Percentiles rank a stretch among this genome's conserved stretches.
Evolutionary conservation across 1,140 invertebrate genomes (phyloP).

Genomic region (Cyclina sinensis): DNA sequence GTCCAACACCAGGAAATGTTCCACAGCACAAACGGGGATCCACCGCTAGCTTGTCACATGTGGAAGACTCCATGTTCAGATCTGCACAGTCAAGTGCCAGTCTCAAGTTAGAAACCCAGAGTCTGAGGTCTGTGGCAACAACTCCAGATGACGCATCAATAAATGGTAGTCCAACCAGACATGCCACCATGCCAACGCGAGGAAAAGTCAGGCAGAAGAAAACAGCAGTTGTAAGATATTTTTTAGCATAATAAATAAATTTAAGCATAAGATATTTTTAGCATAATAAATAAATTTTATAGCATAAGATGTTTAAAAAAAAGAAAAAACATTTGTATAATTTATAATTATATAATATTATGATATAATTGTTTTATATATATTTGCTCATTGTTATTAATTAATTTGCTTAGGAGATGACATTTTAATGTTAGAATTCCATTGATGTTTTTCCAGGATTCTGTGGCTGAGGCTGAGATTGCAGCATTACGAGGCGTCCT

Average conservation of each 20-base stretch:
- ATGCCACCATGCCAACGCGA: slow-evolving; percentile 67
- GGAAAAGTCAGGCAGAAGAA: slow-evolving; percentile 48
- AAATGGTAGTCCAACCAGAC: slow-evolving; percentile 67
- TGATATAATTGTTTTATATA: too few species aligned
- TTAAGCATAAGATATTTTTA: too few species aligned
- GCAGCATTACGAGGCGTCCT: slow-evolving; percentile 78
- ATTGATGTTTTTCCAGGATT: slow-evolving; percentile 77
- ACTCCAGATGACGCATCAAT: slow-evolving; percentile 67
- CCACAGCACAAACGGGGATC: slow-evolving; percentile 81
- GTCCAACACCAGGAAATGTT: slow-evolving; percentile 52
- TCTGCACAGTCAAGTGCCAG: slow-evolving; percentile 68
- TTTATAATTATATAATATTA: too few species aligned
- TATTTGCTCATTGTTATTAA: too few species aligned
- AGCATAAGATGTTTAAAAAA: too few species aligned
- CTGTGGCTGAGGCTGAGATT: slow-evolving; percentile 74
- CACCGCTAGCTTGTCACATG: slow-evolving; percentile 83
- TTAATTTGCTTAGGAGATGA: too few species aligned
- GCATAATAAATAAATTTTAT: too few species aligned
- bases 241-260: too few species aligned
- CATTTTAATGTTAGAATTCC: too few species aligned
- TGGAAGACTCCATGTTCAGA: slow-evolving; percentile 81
- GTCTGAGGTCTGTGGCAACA: slow-evolving; percentile 72
- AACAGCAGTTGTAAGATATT: slow-evolving; percentile 47
- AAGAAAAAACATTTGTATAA: too few species aligned
- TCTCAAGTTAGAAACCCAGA: slow-evolving; percentile 68